phyloP scores from a whole-genome alignment of 2,888 invertebrate species.

The Lithophane ornitopus region DNA sequence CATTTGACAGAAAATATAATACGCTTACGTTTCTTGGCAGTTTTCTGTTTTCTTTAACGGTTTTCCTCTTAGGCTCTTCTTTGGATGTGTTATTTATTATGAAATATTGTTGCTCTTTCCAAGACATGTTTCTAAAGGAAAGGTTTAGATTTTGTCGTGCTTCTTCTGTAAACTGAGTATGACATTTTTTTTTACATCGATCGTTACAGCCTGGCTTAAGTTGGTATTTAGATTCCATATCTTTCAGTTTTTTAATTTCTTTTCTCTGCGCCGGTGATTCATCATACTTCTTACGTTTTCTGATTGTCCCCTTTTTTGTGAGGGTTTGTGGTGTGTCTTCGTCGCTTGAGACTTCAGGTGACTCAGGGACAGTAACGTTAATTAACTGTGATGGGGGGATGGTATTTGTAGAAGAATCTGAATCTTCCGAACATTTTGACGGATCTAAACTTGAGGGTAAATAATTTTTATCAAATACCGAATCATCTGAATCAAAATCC shows the following conservation, averaged over 20 bases:
- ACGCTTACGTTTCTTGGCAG: not conserved
- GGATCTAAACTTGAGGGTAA: constrained; percentile 2
- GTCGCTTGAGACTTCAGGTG: not conserved
- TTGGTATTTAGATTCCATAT: constrained; percentile 8
- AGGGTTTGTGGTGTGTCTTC: not conserved
- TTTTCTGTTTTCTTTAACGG: constrained; percentile 7
- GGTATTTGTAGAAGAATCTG: constrained; percentile 9
- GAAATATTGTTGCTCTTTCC: constrained; percentile 7
- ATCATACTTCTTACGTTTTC: constrained; percentile 12
- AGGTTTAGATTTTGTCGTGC: constrained; percentile 1
- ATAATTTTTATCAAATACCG: constrained; percentile 1
- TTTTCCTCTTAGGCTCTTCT: too few relatives aligned
- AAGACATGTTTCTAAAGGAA: constrained; percentile 18
- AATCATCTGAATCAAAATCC: constrained; percentile 5
- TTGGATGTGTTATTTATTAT: constrained; percentile 9
- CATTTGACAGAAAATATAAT: not conserved
- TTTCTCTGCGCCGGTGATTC: constrained; percentile 8
- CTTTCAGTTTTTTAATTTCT: constrained; percentile 2
- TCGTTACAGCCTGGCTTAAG: constrained; percentile 4
- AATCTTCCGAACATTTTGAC: constrained; percentile 2
- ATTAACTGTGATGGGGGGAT: not conserved
- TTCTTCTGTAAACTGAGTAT: constrained; percentile 6
- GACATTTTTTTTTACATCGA: constrained; percentile 5
- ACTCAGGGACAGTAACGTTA: not conserved
- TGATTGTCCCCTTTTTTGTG: not conserved